Base-by-base conservation (phyloP, 2,797 vertebrate species). In the Coccyzus lansbergi region DNA sequence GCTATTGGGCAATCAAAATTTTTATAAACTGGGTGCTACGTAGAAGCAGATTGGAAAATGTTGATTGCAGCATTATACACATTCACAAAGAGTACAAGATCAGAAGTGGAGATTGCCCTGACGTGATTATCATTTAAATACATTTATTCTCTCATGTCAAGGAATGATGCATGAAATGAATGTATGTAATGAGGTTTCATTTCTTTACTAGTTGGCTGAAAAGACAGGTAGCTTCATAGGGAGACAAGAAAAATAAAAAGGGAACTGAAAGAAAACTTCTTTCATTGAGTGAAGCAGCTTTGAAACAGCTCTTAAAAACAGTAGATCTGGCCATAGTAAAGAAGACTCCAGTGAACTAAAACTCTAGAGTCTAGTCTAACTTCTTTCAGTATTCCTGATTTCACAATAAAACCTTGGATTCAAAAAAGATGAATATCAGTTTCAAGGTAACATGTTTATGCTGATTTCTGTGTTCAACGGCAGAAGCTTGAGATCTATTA, bases 111-210 rank as follows among this genome's bases (percentile, higher is more conserved):
- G 91, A 95, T 87, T 92, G 20, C 63, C 48, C 36, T 86, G 86
- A 56, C 63, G 58, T 86, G 82, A 94, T 95, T 96, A 89, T 86
- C 53, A 91, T 92, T 92, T 89, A 88, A 91, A 91, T 78, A 62
- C 31, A 49, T 25, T 51, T 80, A 78, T 83, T 93, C 69, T 87
- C 42, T 92, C 55, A 69, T 0, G 19, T 81, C 82, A 89, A 95
- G 84, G 76, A 87, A 88, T 56, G 71, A 88, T 63, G 15, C 24
- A 48, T 59, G 53, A 89, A 81, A 93, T 93, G 78, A 94, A 94
- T 91, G 33, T 19, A 87, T 2, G 2, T 33, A 83, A 90, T 48
- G 69, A 86, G n/a, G 75, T 87, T 93, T 88, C 48, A 60, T 76
- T 68, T 88, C 49, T 92, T 91, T 75, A 31, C 55, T 69, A 16